A percentile compares a stretch with the other conserved stretches of the same genome.
Evolutionary conservation across 2,113 vertebrate species (phyloP).

Genomic region (Clarias magur): DNA sequence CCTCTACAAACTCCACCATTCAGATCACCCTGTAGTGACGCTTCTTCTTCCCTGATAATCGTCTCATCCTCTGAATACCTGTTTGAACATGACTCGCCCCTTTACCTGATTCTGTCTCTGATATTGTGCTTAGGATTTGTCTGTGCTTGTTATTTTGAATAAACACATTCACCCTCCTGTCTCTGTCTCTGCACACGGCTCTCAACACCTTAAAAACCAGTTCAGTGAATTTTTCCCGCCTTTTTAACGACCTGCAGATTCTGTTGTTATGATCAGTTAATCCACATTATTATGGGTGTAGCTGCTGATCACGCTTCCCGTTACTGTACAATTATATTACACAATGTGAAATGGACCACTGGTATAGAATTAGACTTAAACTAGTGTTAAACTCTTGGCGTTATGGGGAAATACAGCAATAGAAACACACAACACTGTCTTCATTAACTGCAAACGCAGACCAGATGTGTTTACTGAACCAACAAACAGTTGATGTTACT

Average conservation of each 20-base stretch:
- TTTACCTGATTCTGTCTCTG: no score
- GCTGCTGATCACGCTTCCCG: not conserved
- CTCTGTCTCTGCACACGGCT: not conserved
- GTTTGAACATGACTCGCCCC: no score
- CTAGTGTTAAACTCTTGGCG: not conserved
- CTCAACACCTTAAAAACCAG: not conserved
- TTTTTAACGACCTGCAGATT: not conserved
- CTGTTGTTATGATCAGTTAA: not conserved
- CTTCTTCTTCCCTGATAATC: no score
- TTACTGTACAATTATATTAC: slow-evolving; percentile 1
- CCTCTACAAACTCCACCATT: no score
- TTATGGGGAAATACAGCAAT: not conserved
- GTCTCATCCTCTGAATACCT: no score
- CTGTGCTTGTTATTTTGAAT: no score
- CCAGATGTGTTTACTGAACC: not conserved
- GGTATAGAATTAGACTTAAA: not conserved
- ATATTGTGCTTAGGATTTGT: no score
- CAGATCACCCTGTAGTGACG: no score
- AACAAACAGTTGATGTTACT: not conserved
- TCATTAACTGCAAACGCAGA: not conserved
- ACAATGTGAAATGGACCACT: not conserved
- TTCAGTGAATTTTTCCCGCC: not conserved
- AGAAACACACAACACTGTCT: not conserved
- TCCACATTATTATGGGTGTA: not conserved
- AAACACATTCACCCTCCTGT: no score